Evolutionary conservation across 2,888 invertebrate species (phyloP), one percentile per base, ranked within the genome.

Genomic region (Sialis lutaria): DNA sequence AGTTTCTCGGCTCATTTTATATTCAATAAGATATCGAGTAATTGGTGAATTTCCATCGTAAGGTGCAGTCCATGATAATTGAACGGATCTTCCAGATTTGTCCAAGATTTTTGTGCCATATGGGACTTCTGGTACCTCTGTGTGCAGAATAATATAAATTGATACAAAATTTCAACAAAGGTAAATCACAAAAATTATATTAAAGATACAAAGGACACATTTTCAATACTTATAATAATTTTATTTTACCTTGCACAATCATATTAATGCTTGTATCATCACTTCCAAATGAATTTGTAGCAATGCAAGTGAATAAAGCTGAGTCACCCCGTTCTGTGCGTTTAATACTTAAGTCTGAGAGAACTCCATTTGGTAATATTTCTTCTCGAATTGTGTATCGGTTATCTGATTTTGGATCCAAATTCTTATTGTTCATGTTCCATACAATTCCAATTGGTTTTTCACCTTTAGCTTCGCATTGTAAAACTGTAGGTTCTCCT

Each of bases 231-330:
- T 12, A 22, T 10, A 41, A 12, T 41, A 41, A 22, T 10, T 5
- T 32, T 52, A 60, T 22, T 22, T 22, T 67, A 78, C 86, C 87
- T 76, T 92, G 91, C 54, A 92, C 83, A 54, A 92, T 91, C 78
- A 92, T 83, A 64, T 91, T 90, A 59, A 92, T 90, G 67, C 88
- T 90, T n/a, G 90, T 87, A 58, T 92, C 91, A 60, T 91, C 92
- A 53, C 88, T 90, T 45, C 91, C 91, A 60, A 91, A 92, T 12
- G 90, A 88, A 62, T 92, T 92, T 4, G 90, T 90, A 1, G 91
- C 91, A 8, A 91, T 85, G 59, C 92, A 92, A 33, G 90, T 89
- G 59, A 90, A 92, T 1, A 90, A 69, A 2, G 90, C 91, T 4
- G 89, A 86, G 63, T 92, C 91, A 32, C 81, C 79, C 58, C 91